phyloP scores from a whole-genome alignment of 2,113 vertebrate genomes.

The Xiphorhynchus elegans region DNA sequence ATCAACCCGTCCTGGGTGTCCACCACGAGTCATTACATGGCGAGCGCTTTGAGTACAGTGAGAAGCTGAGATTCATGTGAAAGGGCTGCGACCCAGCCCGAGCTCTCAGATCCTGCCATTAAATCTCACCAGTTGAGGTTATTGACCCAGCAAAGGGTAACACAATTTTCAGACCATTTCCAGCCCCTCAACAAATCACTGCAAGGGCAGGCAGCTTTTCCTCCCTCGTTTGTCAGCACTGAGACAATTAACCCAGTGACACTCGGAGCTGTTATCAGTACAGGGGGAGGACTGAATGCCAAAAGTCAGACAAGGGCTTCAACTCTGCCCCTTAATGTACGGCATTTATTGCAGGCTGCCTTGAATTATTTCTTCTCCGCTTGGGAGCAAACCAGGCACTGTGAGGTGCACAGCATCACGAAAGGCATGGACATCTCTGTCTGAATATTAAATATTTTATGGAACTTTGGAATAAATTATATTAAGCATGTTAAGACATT shows the following conservation, averaged over 20 bases:
- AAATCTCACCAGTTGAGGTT: background rate
- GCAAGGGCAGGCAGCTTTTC: background rate
- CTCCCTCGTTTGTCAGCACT: background rate
- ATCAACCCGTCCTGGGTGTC: background rate
- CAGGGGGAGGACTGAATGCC: background rate
- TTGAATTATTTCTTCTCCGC: background rate
- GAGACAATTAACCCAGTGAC: slow-evolving; percentile 56
- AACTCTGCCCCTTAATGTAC: background rate
- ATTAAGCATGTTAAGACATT: slow-evolving; percentile 33
- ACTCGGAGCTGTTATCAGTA: background rate
- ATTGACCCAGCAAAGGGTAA: slow-evolving; percentile 48
- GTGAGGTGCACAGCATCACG: background rate
- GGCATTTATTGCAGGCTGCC: background rate
- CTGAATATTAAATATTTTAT: slow-evolving; percentile 53
- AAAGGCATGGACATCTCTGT: slow-evolving; percentile 17
- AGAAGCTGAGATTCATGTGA: background rate
- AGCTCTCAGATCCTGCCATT: background rate
- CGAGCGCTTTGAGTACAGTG: background rate
- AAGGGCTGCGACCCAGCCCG: fast-evolving
- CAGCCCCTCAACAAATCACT: slow-evolving; percentile 22
- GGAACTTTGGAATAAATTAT: slow-evolving; percentile 40
- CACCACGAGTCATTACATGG: fast-evolving
- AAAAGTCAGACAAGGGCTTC: slow-evolving; percentile 20
- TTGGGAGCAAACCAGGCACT: background rate
- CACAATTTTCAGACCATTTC: slow-evolving; percentile 48